Conservation (phyloP, 1,140 invertebrate species). For the Globodera rostochiensis region DNA sequence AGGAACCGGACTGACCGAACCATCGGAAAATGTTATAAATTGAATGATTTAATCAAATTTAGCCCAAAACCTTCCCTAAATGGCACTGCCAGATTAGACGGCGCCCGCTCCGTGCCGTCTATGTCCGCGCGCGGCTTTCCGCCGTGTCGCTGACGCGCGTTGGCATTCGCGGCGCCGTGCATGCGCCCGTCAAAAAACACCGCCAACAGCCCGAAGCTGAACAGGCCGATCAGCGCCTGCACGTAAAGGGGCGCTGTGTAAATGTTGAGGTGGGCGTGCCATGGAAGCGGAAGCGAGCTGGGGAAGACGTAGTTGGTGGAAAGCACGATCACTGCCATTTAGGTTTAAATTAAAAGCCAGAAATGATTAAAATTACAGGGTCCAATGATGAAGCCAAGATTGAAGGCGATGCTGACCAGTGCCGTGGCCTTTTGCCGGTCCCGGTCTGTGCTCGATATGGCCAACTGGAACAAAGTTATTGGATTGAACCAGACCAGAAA, state of each 20-base stretch:
- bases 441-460: constrained; percentile 6
- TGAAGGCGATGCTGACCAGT: constrained; percentile 39
- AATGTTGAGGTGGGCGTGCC: constrained; percentile 16
- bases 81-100: background rate
- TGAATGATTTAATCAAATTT: background rate
- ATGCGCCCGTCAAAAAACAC: constrained; percentile 21
- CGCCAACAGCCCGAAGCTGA: constrained; percentile 2
- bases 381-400: constrained; percentile 48
- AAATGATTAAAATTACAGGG: constrained; percentile 38
- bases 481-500: background rate
- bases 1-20: background rate
- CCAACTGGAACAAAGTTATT: constrained; percentile 2
- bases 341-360: background rate
- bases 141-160: background rate
- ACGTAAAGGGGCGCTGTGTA: constrained; percentile 20
- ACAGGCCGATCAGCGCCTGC: background rate
- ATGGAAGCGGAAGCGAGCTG: constrained; percentile 8
- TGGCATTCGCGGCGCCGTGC: background rate
- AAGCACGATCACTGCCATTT: background rate
- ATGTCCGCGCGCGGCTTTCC: background rate
- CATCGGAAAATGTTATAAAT: background rate
- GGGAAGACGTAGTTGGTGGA: background rate
- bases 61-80: background rate
- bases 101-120: constrained; percentile 8
- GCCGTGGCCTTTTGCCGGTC: constrained; percentile 28